Conservation (phyloP, 2,888 invertebrate genomes). For the Agrotis ipsilon region DNA sequence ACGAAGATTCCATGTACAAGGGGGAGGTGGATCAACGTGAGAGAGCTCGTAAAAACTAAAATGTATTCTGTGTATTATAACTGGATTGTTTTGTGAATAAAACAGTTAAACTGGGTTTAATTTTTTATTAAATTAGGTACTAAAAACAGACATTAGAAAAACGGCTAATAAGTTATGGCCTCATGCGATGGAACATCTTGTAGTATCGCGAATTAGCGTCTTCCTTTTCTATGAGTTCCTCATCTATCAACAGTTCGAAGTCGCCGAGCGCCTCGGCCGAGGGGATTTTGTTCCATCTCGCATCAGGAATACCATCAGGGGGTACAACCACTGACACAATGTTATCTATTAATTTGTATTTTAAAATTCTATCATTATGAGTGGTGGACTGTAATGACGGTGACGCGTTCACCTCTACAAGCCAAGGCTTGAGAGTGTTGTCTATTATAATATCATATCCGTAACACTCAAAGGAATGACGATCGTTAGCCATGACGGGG, state of each 20-base stretch:
- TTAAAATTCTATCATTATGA: constrained; percentile 97
- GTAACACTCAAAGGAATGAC: constrained; percentile 98
- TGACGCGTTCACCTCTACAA: constrained; percentile 98
- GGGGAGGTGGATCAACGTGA: constrained; percentile 81
- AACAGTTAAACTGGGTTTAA: constrained; percentile 3
- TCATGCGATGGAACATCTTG: constrained; percentile 71
- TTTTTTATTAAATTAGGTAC: constrained; percentile 24
- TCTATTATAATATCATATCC: constrained; percentile 99
- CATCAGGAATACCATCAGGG: constrained; percentile 97
- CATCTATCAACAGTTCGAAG: constrained; percentile 96
- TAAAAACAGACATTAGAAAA: not conserved
- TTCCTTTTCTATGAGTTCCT: constrained; percentile 94
- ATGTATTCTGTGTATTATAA: not conserved
- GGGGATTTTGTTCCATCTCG: constrained; percentile 96
- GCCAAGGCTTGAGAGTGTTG: constrained; percentile 97
- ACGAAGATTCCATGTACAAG: constrained; percentile 94
- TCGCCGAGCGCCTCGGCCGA: constrained; percentile 94
- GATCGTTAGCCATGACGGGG: constrained; percentile 98
- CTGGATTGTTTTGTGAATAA: constrained; percentile 22
- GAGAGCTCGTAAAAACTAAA: constrained; percentile 45
- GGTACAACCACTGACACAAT: constrained; percentile 97
- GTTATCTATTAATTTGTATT: constrained; percentile 98
- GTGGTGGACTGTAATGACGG: constrained; percentile 98
- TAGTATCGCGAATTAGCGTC: constrained; percentile 83
- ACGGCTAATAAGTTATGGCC: constrained; percentile 34